Conservation (phyloP, 1,140 invertebrate genomes). For the Papilio aristodemus region DNA sequence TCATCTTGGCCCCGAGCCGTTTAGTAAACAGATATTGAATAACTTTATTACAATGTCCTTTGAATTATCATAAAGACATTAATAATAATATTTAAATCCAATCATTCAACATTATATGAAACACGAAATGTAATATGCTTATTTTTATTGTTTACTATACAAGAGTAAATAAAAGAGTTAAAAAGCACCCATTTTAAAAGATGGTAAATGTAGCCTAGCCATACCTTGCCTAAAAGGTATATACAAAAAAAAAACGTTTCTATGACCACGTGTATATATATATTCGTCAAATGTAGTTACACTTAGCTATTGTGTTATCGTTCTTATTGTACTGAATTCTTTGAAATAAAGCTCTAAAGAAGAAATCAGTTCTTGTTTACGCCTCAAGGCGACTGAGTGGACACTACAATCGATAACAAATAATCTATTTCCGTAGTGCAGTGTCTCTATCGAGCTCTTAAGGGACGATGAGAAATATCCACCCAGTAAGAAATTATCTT, state of each 20-base stretch:
- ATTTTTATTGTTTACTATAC: too few species aligned
- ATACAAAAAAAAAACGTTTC: too few species aligned
- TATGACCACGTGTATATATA: too few species aligned
- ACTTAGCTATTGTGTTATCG: too few species aligned
- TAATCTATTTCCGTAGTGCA: conserved; percentile 53
- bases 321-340: neutral
- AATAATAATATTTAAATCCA: neutral
- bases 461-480: conserved; percentile 44
- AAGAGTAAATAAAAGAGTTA: too few species aligned
- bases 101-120: neutral
- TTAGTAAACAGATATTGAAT: conserved; percentile 10
- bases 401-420: conserved; percentile 53
- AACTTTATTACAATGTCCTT: neutral
- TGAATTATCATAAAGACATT: neutral
- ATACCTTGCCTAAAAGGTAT: too few species aligned
- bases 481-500: conserved; percentile 16
- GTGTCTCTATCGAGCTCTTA: conserved; percentile 43
- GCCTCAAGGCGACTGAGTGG: conserved; percentile 38
- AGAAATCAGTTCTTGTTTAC: conserved; percentile 41
- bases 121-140: too few species aligned
- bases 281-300: too few species aligned
- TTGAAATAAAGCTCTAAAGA: neutral
- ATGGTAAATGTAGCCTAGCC: too few species aligned
- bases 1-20: neutral
- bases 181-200: too few species aligned